Base-by-base conservation (phyloP, 2,797 vertebrate species). In the Protosalanx chinensis region DNA sequence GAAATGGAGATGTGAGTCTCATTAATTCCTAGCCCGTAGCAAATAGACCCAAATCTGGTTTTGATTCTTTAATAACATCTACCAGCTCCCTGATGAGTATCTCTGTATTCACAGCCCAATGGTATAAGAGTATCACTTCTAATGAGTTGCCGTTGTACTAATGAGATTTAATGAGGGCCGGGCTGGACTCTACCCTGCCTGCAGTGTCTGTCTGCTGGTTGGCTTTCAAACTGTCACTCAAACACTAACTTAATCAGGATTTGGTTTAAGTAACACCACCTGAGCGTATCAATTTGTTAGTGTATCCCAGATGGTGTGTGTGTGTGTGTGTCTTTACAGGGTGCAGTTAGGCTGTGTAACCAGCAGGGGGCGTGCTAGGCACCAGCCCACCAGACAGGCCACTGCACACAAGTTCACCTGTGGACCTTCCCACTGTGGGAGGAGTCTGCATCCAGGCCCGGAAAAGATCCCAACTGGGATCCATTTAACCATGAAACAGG, bases 31-130 rank as follows among this genome's bases (percentile, higher is more conserved):
- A 70, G 60, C 37, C 77, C 41, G 71, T 82, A 63, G 68, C 61
- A 64, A 71, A 60, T 72, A 29, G 16, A 30, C 3, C 1, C 5
- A 29, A 46, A 15, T 10, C 71, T 57, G 81, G 84, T 67, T 35
- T 13, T 59, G 5, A 6, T 58, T 79, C 33, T 32, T 56, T 64
- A 46, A 57, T 56, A 71, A 66, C 33, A 64, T 73, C 59, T 23
- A 41, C 29, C 8, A 57, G 51, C 37, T 49, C 80, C 33, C 60
- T 73, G 71, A 67, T 72, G 3, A 67, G 29, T 67, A 73, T 77
- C 84, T 82, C 72, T 76, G 69, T 74, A 82, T 82, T 89, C 87
- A 89, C 82, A 91, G 90, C 91, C 91, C 91, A 92, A 91, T 91
- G 91, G 91, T 90, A 90, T 90, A 85, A 86, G 79, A 69, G 15